Conservation (phyloP, 2,113 vertebrate species). For the Prunella himalayana region DNA sequence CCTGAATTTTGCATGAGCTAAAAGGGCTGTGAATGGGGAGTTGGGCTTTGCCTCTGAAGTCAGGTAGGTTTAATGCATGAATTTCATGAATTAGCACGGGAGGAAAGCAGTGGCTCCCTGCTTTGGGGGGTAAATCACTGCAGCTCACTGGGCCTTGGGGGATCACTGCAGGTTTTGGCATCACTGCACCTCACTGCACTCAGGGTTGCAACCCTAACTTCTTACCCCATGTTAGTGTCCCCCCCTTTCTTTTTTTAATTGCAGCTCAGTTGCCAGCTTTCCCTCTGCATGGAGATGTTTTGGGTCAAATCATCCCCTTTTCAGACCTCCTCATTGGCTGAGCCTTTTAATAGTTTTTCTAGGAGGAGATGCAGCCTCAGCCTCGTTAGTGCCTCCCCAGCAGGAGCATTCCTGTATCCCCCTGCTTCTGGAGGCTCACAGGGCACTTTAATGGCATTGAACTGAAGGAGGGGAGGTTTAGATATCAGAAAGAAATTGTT, state of each 20-base stretch:
- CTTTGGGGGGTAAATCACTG: neutral
- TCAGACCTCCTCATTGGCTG: neutral
- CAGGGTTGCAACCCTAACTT: neutral
- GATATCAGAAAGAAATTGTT: neutral
- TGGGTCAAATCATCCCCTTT: neutral
- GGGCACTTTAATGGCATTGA: neutral
- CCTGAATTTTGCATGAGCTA: neutral
- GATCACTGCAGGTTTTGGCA: neutral
- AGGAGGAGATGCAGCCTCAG: neutral
- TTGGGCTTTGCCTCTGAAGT: neutral
- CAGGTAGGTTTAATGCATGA: neutral
- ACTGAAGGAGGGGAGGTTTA: neutral
- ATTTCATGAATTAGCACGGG: neutral
- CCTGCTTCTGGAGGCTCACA: accelerated
- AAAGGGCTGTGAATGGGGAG: neutral
- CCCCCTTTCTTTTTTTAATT: no score
- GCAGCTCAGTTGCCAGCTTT: accelerated
- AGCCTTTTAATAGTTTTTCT: neutral
- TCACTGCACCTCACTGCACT: neutral
- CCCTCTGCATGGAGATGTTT: neutral
- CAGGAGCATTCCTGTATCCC: accelerated
- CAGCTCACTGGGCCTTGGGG: accelerated
- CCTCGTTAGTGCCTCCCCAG: accelerated
- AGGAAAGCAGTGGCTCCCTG: neutral
- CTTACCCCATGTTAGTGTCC: accelerated